Percentiles rank a stretch among this genome's conserved stretches.
phyloP scores from a whole-genome alignment of 2,113 vertebrate species.

The Xiphophorus hellerii region DNA sequence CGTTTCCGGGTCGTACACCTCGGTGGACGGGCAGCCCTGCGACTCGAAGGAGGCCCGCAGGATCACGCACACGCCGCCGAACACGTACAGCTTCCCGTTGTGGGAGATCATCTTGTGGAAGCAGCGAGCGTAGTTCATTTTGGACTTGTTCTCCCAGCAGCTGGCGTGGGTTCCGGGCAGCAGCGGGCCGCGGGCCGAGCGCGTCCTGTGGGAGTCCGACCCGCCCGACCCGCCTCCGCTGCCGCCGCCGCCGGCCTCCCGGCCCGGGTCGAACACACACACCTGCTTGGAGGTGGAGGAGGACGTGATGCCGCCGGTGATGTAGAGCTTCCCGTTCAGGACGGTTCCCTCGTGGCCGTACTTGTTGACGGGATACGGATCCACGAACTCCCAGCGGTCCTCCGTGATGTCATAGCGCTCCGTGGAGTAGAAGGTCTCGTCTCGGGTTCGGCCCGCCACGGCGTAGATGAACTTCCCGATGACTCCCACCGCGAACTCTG shows the following conservation, averaged over 20 bases:
- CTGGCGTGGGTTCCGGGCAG: conserved; percentile 84
- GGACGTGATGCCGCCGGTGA: conserved; percentile 98
- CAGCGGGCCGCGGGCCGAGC: conserved; percentile 78
- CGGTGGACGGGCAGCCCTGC: conserved; percentile 97
- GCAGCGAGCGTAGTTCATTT: conserved; percentile 99
- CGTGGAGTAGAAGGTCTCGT: conserved; percentile 98
- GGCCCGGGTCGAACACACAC: conserved; percentile 96
- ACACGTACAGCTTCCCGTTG: conserved; percentile 98
- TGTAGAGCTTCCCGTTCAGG: conserved; percentile 92
- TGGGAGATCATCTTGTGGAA: conserved; percentile 99
- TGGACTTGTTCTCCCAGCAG: conserved; percentile 99
- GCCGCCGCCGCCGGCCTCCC: conserved; percentile 79
- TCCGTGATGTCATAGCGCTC: conserved; percentile 97
- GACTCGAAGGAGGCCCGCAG: conserved; percentile 98
- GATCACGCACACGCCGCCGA: conserved; percentile 97
- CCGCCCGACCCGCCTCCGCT: conserved; percentile 25
- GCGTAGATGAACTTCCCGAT: conserved; percentile 97
- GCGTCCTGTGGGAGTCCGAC: conserved; percentile 85
- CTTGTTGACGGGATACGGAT: conserved; percentile 98
- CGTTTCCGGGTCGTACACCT: conserved; percentile 94
- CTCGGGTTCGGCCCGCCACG: conserved; percentile 95
- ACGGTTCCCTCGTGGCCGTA: conserved; percentile 98
- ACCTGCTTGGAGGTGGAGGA: conserved; percentile 99
- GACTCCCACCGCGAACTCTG: conserved; percentile 97
- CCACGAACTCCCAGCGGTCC: conserved; percentile 98